Conservation (phyloP, 1,140 invertebrate species). For the Pseudomyrmex pallidus region DNA sequence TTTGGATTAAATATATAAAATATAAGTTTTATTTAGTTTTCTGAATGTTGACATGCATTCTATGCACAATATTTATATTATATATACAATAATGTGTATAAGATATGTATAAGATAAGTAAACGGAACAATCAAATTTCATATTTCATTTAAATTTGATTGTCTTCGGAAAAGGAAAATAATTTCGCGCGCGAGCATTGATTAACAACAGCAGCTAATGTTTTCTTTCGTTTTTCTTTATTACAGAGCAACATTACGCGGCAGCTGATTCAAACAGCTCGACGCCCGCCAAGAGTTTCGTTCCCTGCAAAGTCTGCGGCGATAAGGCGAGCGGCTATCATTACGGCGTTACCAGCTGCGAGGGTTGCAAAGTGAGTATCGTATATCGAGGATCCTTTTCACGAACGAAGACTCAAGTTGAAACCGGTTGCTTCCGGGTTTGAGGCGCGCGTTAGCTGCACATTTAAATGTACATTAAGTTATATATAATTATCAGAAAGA, state of each 20-base stretch:
- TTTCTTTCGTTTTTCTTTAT: slow-evolving; percentile 80
- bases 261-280: slow-evolving; percentile 91
- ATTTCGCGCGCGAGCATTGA: neutral
- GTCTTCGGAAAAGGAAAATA: neutral
- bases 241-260: slow-evolving; percentile 91
- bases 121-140: no score
- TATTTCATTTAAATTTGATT: neutral
- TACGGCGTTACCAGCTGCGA: slow-evolving; percentile 99
- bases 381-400: neutral
- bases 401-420: neutral
- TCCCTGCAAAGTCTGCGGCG: slow-evolving; percentile 98
- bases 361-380: slow-evolving; percentile 97
- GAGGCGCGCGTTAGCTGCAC: neutral
- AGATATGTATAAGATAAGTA: no score
- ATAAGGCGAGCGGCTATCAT: slow-evolving; percentile 99
- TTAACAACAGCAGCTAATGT: slow-evolving; percentile 13
- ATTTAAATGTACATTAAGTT: neutral
- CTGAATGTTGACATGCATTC: no score
- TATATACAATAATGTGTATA: no score
- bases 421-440: neutral
- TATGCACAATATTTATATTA: no score
- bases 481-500: neutral
- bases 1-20: no score
- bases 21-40: no score
- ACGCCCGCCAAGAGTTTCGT: slow-evolving; percentile 94